Percentiles rank a stretch among this genome's conserved stretches.
Evolutionary conservation across 2,797 vertebrate species (phyloP).

Genomic region (Lithobates sylvaticus): DNA sequence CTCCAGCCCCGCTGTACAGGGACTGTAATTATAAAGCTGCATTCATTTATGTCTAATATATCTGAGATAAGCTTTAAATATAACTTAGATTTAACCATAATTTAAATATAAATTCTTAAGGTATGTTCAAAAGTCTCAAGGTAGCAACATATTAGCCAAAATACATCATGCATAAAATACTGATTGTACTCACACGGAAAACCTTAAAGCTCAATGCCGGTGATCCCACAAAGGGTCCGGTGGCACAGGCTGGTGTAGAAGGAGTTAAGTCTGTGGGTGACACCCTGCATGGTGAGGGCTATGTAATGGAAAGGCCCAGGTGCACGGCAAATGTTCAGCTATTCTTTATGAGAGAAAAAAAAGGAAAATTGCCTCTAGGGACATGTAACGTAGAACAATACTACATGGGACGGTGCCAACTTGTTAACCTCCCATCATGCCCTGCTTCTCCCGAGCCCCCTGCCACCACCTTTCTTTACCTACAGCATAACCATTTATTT

Average conservation of each 20-base stretch:
- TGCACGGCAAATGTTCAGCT: conserved; percentile 49
- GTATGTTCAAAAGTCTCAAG: too few relatives aligned
- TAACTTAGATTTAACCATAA: too few relatives aligned
- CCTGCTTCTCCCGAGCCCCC: background rate
- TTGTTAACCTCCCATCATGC: conserved; percentile 9
- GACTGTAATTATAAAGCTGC: too few relatives aligned
- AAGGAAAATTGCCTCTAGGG: conserved; percentile 9
- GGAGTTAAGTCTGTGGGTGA: conserved; percentile 29
- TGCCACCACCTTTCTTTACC: background rate
- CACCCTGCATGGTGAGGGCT: background rate
- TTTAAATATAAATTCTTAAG: too few relatives aligned
- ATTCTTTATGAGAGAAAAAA: conserved; percentile 40
- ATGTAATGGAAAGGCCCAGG: conserved; percentile 46
- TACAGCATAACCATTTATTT: background rate
- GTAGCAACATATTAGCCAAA: too few relatives aligned
- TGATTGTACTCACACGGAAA: too few relatives aligned
- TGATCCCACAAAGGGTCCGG: background rate
- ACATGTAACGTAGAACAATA: background rate
- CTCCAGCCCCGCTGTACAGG: too few relatives aligned
- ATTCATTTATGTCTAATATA: too few relatives aligned
- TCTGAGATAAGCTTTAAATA: too few relatives aligned
- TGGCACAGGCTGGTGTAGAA: background rate
- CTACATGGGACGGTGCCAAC: background rate
- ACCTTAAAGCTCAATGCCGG: too few relatives aligned
- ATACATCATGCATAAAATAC: too few relatives aligned